Evolutionary conservation across 1,140 invertebrate genomes (phyloP), one percentile per base, ranked within the genome.

Genomic region (Geopemphigus sp.): DNA sequence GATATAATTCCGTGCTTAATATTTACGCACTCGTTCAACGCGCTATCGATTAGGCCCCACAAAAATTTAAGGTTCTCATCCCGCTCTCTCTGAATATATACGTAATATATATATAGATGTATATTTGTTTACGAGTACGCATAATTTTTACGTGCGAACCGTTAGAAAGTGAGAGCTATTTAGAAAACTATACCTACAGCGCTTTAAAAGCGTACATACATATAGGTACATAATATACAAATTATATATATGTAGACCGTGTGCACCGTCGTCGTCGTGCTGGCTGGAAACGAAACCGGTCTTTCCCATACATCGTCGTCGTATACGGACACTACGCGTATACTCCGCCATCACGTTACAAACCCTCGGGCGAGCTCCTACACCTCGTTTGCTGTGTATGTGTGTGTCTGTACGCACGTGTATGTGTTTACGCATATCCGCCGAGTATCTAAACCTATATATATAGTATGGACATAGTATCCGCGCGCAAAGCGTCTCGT

Each of bases 111-210:
- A 29, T 14, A 61, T 15, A 29, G 0, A 29, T 26, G 17, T 3
- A 29, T 29, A 5, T 11, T 39, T 39, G 8, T 39, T 39, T 39
- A 39, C 32, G 11, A 5, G 14, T 5, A 12, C 15, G 24, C 19
- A 29, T 53, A 53, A 70, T 72, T 29, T 54, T 29, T 54, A 54
- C 24, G 24, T 54, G 24, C 17, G 47, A 53, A 70, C 22, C 14
- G 39, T 19, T n/a, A 54, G 68, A 72, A 72, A 72, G 68, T 72
- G 47, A 72, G 68, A 54, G 68, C 22, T 26, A n/a, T 54, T 54
- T 72, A 72, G 68, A 72, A 72, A 72, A 72, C 26, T 53, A 50
- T 12, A 72, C 68, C 47, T 54, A 45, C 24, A 68, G 66, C 45
- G 45, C 39, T 68, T 26, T 50, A 68, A 17, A 22, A 1, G 19